These are phyloP conservation scores for Cladopsammia gracilis DNA, from an alignment of 64 coral and sea anemone genomes.

Conservation along the genomic window DNA sequence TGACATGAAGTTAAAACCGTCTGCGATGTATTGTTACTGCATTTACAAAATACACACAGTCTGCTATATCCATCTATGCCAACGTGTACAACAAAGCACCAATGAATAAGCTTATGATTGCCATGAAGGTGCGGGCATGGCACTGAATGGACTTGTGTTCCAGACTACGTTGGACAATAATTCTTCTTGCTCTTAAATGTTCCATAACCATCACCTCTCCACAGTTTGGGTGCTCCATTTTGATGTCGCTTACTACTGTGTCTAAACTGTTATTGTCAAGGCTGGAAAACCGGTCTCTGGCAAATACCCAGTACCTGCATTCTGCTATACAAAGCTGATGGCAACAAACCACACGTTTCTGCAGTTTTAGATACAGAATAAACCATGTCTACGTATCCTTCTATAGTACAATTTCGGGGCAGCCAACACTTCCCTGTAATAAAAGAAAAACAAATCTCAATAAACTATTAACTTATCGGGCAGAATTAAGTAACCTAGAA, in stretches of 20 bases:
- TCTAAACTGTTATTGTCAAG: slow-evolving; percentile 13
- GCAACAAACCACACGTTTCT: neutral
- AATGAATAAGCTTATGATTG: slow-evolving; percentile 19
- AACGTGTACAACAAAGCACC: slow-evolving; percentile 13
- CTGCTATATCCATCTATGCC: slow-evolving; percentile 26
- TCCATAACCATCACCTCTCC: slow-evolving; percentile 10
- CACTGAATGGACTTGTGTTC: slow-evolving; percentile 19
- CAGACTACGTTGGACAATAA: slow-evolving; percentile 8
- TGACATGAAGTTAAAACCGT: neutral
- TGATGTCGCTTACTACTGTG: neutral
- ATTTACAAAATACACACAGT: slow-evolving; percentile 9
- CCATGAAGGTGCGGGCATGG: slow-evolving; percentile 16
- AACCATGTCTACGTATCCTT: neutral
- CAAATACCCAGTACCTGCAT: slow-evolving; percentile 6
- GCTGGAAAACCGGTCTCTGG: neutral
- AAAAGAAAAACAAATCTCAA: no score
- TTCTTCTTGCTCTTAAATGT: slow-evolving; percentile 27
- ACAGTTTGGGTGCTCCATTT: slow-evolving; percentile 11
- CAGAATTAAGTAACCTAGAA: no score
- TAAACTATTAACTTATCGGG: no score
- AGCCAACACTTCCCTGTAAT: no score
- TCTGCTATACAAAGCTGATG: neutral
- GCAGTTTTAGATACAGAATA: neutral
- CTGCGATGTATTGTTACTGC: slow-evolving; percentile 34
- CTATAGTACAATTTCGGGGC: neutral